Evolutionary conservation across 2,113 vertebrate species (phyloP), one percentile per base, ranked within the genome.

Genomic region (Toxostoma redivivum): DNA sequence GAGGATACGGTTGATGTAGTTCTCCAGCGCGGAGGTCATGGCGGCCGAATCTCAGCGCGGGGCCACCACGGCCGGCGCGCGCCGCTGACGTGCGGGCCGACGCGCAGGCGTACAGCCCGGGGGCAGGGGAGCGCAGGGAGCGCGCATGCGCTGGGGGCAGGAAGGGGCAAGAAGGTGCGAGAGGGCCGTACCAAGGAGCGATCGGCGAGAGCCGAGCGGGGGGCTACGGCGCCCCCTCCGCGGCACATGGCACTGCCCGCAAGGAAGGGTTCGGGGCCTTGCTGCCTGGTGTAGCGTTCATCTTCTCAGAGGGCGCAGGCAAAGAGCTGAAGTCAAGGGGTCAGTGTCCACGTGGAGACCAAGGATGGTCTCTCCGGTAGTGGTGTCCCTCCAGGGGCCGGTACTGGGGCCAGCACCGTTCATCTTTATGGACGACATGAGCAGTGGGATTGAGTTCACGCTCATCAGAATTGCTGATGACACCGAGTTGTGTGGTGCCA

Each of bases 1-100:
- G 22, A 97, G 98, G 98, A 98, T 98, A 98, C 98, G 98, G 96
- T 98, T 98, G 86, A 98, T 98, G 78, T 98, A 98, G 53, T 97
- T 98, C 84, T 98, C 98, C 94, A 98, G 40, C 0, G 98, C 98
- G 8, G 98, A 98, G 3, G 98, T 98, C 98, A 98, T 98, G 48
- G 28, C 80, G 60, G 5, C 61, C 44, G 20, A 21, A 0, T 57
- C 51, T 42, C 51, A 2, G 42, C 51, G 40, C 35, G 12, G 11
- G n/a, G 31, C 72, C 25, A 2, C 1, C 23, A 33, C 56, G 1
- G 24, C 65, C 83, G 84, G 80, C 93, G 88, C 80, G 12, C 77
- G 4, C 13, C 5, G 3, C 9, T 92, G 82, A 92, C 93, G 86
- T 30, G 0, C 1, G 0, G 0, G 13, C 3, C 10, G 0, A 0